A percentile compares a stretch with the other conserved stretches of the same genome.
These are phyloP conservation scores for Calcarius lapponicus DNA, from an alignment of 2,797 vertebrate genomes.

Conservation along the genomic window DNA sequence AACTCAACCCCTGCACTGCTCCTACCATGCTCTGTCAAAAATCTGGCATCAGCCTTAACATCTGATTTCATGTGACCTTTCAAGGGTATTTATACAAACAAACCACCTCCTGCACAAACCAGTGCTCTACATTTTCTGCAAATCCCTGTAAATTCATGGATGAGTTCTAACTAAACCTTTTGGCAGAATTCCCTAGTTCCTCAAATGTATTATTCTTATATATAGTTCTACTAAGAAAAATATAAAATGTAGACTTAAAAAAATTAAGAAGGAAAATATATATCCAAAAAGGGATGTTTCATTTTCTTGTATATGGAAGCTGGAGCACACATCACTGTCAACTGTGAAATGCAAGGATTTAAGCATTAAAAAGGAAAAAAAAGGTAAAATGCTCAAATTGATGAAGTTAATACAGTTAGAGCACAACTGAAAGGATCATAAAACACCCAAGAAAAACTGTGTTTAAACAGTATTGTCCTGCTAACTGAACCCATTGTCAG, in stretches of 20 bases:
- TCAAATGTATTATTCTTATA: not conserved
- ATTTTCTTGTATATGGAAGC: not conserved
- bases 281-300: not conserved
- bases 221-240: not conserved
- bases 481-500: not conserved
- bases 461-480: not conserved
- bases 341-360: not conserved
- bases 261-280: not conserved
- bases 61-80: not conserved
- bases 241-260: not conserved
- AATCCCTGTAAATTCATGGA: not conserved
- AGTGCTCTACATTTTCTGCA: not conserved
- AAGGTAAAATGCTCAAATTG: not conserved
- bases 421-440: not conserved
- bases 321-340: not conserved
- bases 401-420: not conserved
- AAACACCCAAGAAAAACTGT: not conserved
- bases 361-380: not conserved
- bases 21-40: not conserved
- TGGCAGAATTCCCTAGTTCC: not conserved
- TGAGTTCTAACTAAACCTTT: not conserved
- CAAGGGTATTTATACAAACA: not conserved
- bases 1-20: not conserved
- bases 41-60: not conserved
- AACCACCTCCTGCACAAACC: not conserved